Conservation (phyloP, 2,113 vertebrate species). For the Nycticebus coucang region DNA sequence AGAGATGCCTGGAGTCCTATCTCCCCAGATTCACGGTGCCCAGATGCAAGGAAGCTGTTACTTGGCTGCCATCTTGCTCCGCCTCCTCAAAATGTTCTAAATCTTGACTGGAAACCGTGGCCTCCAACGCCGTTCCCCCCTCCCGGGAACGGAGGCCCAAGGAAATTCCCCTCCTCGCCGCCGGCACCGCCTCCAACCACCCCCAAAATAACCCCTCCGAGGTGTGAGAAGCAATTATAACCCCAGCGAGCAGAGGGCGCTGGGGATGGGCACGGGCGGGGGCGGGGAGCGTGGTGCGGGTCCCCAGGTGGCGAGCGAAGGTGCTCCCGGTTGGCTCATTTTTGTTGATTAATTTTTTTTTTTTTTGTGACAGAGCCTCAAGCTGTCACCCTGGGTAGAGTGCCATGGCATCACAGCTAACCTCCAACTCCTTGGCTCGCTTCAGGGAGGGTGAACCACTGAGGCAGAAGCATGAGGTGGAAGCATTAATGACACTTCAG, state of each 20-base stretch:
- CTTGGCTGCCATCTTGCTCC: no score
- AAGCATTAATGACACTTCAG: not conserved
- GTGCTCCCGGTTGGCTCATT: no score
- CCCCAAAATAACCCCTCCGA: constrained; percentile 78
- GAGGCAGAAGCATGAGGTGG: not conserved
- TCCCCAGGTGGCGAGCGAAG: constrained; percentile 69
- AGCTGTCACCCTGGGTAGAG: no score
- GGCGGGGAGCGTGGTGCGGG: constrained; percentile 53
- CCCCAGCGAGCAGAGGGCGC: constrained; percentile 62
- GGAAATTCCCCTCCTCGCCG: constrained; percentile 72
- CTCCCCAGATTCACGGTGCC: no score
- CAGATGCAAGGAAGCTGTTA: no score
- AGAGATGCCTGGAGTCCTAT: no score
- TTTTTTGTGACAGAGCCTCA: no score
- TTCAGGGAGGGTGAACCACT: not conserved
- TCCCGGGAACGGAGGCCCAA: constrained; percentile 67
- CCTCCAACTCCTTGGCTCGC: no score
- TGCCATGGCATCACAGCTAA: no score
- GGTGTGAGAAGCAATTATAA: constrained; percentile 73
- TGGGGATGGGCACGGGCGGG: constrained; percentile 64
- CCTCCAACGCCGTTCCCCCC: constrained; percentile 66
- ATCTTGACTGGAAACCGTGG: constrained; percentile 62
- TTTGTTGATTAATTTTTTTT: no score
- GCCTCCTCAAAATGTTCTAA: no score
- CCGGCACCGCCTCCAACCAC: constrained; percentile 68